Conservation (phyloP, 2,888 invertebrate species). For the Drosophila meridiana region DNA sequence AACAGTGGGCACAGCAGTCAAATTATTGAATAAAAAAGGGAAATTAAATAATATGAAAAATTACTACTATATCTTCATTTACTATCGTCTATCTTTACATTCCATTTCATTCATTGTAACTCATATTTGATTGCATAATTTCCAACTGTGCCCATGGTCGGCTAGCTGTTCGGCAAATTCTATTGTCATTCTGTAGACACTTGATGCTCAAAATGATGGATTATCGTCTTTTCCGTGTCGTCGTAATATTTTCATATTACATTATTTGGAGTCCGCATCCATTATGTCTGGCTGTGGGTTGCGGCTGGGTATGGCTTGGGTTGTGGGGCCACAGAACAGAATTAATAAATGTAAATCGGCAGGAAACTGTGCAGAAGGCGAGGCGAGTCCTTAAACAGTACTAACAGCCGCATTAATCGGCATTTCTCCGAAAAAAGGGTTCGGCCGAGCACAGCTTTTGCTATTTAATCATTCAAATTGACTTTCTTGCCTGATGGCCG, state of each 20-base stretch:
- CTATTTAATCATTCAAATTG: slow-evolving; percentile 80
- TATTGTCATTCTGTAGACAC: slow-evolving; percentile 36
- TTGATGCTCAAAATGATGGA: slow-evolving; percentile 62
- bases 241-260: slow-evolving; percentile 41
- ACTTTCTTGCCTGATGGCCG: slow-evolving; percentile 69
- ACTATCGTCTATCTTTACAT: not conserved
- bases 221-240: slow-evolving; percentile 55
- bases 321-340: slow-evolving; percentile 33
- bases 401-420: slow-evolving; percentile 71
- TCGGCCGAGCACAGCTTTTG: slow-evolving; percentile 54
- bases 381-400: slow-evolving; percentile 53
- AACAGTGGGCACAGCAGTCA: slow-evolving; percentile 33
- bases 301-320: slow-evolving; percentile 15
- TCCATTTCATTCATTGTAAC: not conserved
- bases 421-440: slow-evolving; percentile 49
- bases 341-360: slow-evolving; percentile 69
- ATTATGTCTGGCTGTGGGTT: slow-evolving; percentile 39
- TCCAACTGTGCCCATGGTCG: slow-evolving; percentile 13
- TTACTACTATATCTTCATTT: not conserved
- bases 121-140: not conserved
- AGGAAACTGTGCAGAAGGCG: slow-evolving; percentile 42
- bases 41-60: not conserved
- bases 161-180: slow-evolving; percentile 8
- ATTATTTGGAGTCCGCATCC: slow-evolving; percentile 36
- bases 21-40: not conserved